Base-by-base conservation (phyloP, 1,140 invertebrate genomes). In the Anadara kagoshimensis region DNA sequence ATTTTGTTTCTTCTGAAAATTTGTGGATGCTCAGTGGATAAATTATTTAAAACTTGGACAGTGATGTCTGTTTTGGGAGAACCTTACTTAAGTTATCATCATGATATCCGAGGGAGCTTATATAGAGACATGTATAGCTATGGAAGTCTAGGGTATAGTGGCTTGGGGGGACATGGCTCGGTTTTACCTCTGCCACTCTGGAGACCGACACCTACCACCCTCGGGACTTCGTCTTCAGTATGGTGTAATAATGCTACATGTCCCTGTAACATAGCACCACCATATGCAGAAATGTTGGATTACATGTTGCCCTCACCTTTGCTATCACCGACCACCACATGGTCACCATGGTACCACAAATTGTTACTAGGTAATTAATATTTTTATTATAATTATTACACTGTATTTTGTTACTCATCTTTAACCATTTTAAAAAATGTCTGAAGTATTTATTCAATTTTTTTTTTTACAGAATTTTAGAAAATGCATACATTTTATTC, bases 41-140 rank as follows among this genome's bases (percentile, higher is more conserved):
- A 36, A 36, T 2, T 36, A 3, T 36, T 2, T 65, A 29, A 49
- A 29, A 36, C 29, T 7, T 36, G 29, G 29, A 44, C 20, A 44
- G 64, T 24, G 51, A 75, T 75, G 73, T 69, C 73, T 36, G 67
- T 75, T 24, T 51, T 75, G 14, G 73, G 73, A 56, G 73, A 75
- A 58, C 57, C 73, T n/a, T 61, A 63, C 24, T 51, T 75, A 41
- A 24, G 36, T 24, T 61, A 61, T 69, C 69, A 58, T 53, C 61
- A 58, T 41, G 73, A 75, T 45, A 12, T 47, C 44, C 45, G 59
- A 36, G 49, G 67, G 44, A 56, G 67, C 22, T 41, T 44, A 20
- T 45, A 61, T 5, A 18, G 59, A 22, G 67, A 57, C n/a, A 22
- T 45, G 44, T 29, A 29, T 51, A 26, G 56, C 16, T 69, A 58